Base-by-base conservation (phyloP, 2,888 invertebrate genomes). In the Coelopa pilipes region DNA sequence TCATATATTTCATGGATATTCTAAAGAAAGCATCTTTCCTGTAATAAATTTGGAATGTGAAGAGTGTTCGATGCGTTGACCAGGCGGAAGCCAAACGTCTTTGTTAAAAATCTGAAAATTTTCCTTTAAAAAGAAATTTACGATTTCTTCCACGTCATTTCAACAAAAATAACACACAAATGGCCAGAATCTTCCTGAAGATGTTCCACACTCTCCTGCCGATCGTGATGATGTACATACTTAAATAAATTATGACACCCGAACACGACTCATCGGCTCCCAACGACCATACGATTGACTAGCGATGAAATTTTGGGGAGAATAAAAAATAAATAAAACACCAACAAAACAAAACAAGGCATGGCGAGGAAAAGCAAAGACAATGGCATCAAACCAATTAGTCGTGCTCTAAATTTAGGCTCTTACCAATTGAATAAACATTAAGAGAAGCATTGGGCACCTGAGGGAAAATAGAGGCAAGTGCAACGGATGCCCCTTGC, bases 361-460 rank as follows among this genome's bases (percentile, higher is more conserved):
- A 55, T 10, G 17, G 49, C 19, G 13, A 55, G 5, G 47, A 68
- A 34, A 70, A 9, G 24, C 24, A n/a, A n/a, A 17, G 62, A 60
- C 13, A 34, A 70, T 21, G 47, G 21, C 69, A 70, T 21, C 60
- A 59, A 49, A 45, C n/a, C 59, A 62, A 70, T 72, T 72, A 72
- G 72, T 72, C 72, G 68, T 15, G 9, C 34, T 60, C 70, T 74
- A 74, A 70, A 67, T 55, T 74, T 74, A 70, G 74, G 19, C n/a
- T 24, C 57, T 70, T 74, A 70, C 70, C 53, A 73, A 69, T 53
- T n/a, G 65, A 19, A 63, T 45, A 63, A 63, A 63, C n/a, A 73
- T 69, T 34, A 71, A 50, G 49, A 60, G 21, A 62, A 65, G 46
- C 21, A 50, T 62, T 55, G 63, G 34, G 15, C 49, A 21, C 12